These are phyloP conservation scores for Salminus brasiliensis DNA, from an alignment of 2,113 vertebrate genomes.

Conservation along the genomic window DNA sequence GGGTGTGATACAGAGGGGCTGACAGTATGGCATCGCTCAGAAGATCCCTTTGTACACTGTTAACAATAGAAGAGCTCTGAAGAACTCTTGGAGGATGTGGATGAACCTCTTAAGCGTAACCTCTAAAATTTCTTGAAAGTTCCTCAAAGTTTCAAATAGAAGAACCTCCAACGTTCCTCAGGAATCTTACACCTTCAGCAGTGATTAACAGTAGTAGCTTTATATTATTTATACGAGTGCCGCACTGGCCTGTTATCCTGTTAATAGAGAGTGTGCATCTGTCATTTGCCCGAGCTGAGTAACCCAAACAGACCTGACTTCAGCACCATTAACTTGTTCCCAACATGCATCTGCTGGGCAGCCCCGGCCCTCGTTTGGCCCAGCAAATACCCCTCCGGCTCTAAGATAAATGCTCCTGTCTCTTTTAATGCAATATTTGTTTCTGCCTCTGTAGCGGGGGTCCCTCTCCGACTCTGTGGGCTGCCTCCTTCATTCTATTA, in stretches of 20 bases:
- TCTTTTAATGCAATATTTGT: conserved; percentile 84
- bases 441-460: conserved; percentile 79
- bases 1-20: no score
- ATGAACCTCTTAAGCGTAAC: no score
- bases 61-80: no score
- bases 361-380: conserved; percentile 63
- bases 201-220: no score
- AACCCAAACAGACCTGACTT: conserved; percentile 85
- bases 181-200: no score
- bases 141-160: no score
- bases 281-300: conserved; percentile 69
- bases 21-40: no score
- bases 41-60: no score
- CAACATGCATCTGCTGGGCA: conserved; percentile 71
- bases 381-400: conserved; percentile 80
- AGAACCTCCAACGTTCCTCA: no score
- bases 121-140: no score
- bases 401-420: conserved; percentile 86
- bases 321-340: conserved; percentile 81
- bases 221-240: not conserved
- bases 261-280: conserved; percentile 56
- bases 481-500: conserved; percentile 59
- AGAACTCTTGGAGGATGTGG: no score
- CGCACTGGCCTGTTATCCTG: conserved; percentile 47
- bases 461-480: conserved; percentile 49